Percentiles rank a stretch among this genome's conserved stretches.
Evolutionary conservation across 2,113 vertebrate species (phyloP).

Genomic region (Anhinga anhinga): DNA sequence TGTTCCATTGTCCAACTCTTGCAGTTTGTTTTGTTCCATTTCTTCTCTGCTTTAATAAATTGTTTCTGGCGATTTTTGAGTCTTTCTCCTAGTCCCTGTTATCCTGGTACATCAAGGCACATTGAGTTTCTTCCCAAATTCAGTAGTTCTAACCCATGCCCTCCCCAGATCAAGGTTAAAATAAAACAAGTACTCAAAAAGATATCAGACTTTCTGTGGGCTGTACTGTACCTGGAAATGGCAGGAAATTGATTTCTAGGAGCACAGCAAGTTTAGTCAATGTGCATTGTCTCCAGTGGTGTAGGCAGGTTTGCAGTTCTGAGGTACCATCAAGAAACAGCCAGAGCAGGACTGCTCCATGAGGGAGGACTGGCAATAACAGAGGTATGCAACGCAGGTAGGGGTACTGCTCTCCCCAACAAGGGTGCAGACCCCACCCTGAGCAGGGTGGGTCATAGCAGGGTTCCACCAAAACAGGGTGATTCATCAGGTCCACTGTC

Average conservation of each 20-base stretch:
- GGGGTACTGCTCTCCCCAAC: background rate
- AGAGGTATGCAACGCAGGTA: background rate
- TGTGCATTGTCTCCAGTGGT: background rate
- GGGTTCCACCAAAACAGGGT: background rate
- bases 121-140: background rate
- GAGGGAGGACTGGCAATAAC: background rate
- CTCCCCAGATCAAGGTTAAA: background rate
- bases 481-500: too few relatives aligned
- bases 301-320: background rate
- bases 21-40: background rate
- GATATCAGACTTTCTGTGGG: background rate
- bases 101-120: background rate
- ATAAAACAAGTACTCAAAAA: background rate
- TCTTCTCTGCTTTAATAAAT: background rate
- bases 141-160: background rate
- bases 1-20: background rate
- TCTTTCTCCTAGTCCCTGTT: background rate
- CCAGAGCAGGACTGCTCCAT: background rate
- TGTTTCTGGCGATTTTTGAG: background rate
- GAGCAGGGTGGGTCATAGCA: background rate
- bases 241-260: background rate
- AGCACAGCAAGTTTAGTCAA: background rate
- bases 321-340: background rate
- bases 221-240: background rate
- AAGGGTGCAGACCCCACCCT: accelerated